phyloP scores from a whole-genome alignment of 2,888 invertebrate genomes.

The Hemaris fuciformis region DNA sequence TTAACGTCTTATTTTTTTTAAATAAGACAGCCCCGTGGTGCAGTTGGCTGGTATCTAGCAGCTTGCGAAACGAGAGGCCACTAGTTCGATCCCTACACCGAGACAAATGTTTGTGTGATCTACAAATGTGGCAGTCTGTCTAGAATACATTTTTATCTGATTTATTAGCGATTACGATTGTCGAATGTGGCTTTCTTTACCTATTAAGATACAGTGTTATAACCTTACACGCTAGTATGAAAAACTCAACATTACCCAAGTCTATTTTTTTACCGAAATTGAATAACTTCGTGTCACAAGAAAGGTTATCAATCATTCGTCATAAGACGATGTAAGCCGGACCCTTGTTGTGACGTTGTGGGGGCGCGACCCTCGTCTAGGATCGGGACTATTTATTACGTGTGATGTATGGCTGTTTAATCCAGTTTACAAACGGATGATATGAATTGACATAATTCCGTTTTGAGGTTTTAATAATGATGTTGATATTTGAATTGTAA shows the following conservation, averaged over 20 bases:
- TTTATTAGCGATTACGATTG: no score
- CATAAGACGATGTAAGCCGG: not conserved
- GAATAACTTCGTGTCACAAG: not conserved
- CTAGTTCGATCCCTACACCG: no score
- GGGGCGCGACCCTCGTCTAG: not conserved
- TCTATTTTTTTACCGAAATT: not conserved
- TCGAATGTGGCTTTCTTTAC: no score
- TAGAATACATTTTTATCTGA: no score
- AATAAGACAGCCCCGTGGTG: no score
- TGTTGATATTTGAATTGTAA: not conserved
- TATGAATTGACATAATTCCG: not conserved
- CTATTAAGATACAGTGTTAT: not conserved
- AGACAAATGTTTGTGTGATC: no score
- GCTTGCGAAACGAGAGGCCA: no score
- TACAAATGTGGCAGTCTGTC: no score
- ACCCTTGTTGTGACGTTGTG: not conserved
- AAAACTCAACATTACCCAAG: not conserved
- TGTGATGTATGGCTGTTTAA: slow-evolving; percentile 1
- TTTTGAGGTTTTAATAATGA: not conserved
- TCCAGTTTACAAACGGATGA: not conserved
- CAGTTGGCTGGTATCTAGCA: no score
- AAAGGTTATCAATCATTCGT: slow-evolving; percentile 5
- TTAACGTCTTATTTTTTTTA: no score
- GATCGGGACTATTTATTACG: not conserved
- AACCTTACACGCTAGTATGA: no score